phyloP scores from a whole-genome alignment of 2,797 vertebrate genomes.

The Hephaestus fuliginosus region DNA sequence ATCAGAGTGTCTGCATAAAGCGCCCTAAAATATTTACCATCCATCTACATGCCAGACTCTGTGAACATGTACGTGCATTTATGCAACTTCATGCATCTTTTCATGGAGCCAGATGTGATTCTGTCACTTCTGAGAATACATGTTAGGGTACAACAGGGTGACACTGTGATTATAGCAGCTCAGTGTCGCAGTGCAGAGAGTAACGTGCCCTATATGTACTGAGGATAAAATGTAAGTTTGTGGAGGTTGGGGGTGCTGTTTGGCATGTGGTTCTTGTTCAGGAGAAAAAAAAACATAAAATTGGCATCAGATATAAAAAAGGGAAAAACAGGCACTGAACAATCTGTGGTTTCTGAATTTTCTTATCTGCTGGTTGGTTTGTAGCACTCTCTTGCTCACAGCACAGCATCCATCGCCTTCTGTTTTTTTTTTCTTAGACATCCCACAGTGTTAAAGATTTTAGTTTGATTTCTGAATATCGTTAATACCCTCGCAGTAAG shows the following conservation, averaged over 20 bases:
- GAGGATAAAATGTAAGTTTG: background rate
- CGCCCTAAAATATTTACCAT: constrained; percentile 36
- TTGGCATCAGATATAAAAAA: too few relatives aligned
- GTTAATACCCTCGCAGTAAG: too few relatives aligned
- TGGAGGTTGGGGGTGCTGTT: background rate
- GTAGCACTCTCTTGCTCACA: too few relatives aligned
- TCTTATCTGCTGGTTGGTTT: too few relatives aligned
- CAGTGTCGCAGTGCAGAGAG: background rate
- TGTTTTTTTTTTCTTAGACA: too few relatives aligned
- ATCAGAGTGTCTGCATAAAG: background rate
- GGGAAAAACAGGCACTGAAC: too few relatives aligned
- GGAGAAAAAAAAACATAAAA: too few relatives aligned
- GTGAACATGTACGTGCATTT: constrained; percentile 33
- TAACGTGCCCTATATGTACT: background rate
- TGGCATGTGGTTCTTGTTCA: background rate
- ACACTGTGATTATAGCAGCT: background rate
- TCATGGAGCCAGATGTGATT: constrained; percentile 28
- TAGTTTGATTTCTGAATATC: too few relatives aligned
- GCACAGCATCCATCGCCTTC: too few relatives aligned
- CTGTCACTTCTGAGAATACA: constrained; percentile 20
- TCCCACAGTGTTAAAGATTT: too few relatives aligned
- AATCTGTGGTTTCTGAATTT: too few relatives aligned
- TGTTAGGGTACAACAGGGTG: constrained; percentile 1
- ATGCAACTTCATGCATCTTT: background rate
- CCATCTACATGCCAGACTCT: constrained; percentile 18